Base-by-base conservation (phyloP, 2,113 vertebrate genomes). In the Sardina pilchardus region DNA sequence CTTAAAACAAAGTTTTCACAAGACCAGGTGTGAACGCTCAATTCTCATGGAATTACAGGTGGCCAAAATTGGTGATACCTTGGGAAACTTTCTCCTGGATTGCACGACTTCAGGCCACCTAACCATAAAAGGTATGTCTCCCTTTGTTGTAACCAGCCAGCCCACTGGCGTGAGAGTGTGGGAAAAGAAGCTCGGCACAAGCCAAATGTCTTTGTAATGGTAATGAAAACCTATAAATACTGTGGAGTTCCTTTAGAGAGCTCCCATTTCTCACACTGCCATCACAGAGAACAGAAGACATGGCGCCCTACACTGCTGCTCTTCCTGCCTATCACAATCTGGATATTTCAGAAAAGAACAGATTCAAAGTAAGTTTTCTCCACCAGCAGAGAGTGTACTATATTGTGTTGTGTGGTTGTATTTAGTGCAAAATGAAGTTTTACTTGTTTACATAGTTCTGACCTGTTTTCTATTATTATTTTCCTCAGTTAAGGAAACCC, bases 401-500 rank as follows among this genome's bases (percentile, higher is more conserved):
- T 0, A 0, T 17, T 48, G 4, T 26, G 1, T 83, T 47, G n/a
- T 48, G 19, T 30, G 50, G 42, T n/a, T n/a, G n/a, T 45, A 34
- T 36, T 67, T 6, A 16, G 19, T 56, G 53, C 21, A 24, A 56
- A 5, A 45, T 43, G 39, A 30, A 14, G 30, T 2, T 8, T 36
- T 3, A 24, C 59, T 53, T 5, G 10, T 47, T 71, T 44, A 45
- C 44, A 24, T 47, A 44, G 4, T 87, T 44, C 85, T 92, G 12
- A 93, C 63, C 50, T 43, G 1, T 21, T 12, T 83, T 48, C n/a
- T 39, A 1, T 83, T 48, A 86, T 4, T 82, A 81, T 81, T 86
- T 59, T 81, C 82, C 81, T 0, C 92, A 98, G 97, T 85, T 97
- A 87, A 96, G 96, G 88, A 98, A 97, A 88, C 96, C 96, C 0